Base-by-base conservation (phyloP, 2,113 vertebrate genomes). In the Lanius ludovicianus region DNA sequence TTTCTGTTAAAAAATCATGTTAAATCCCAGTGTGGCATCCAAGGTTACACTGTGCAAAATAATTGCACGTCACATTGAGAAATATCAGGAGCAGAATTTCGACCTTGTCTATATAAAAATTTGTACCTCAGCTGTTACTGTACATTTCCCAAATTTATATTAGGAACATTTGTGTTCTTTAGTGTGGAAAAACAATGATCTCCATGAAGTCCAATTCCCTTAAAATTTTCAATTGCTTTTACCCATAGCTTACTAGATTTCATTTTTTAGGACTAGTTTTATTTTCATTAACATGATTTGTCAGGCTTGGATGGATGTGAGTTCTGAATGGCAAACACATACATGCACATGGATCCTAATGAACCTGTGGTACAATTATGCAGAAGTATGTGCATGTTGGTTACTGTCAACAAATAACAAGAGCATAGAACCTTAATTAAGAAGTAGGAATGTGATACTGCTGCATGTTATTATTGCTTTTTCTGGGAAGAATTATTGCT, bases 401-500 rank as follows among this genome's bases (percentile, higher is more conserved):
- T 89, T 95, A 53, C 64, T 90, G 80, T 82, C 73, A 93, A 41
- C 57, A 78, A 90, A 53, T 46, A 85, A 68, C 47, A 81, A 87
- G 86, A 90, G 21, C 41, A 89, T 10, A 56, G 50, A 93, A 89
- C 10, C 18, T 47, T 95, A 94, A 91, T 87, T 96, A 90, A 84
- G 71, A 69, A 91, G 44, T 46, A 31, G 84, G 37, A 96, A 97
- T 53, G 24, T 69, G 84, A 94, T 96, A 79, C 62, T 65, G 30
- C 56, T 97, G 85, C 64, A 86, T 94, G 49, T n/a, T 65, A n/a
- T 63, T 88, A 52, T 78, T 90, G 28, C 46, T 71, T 87, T 81
- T 90, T 67, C 92, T 94, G 85, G 95, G 92, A 95, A 81, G 41
- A 96, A 64, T 93, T 95, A 75, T 92, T 95, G 46, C 65, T 42